Percentiles rank a stretch among this genome's conserved stretches.
phyloP scores from a whole-genome alignment of 37 sponge, comb jelly and placozoan genomes.

The Theonella swinhoei region DNA sequence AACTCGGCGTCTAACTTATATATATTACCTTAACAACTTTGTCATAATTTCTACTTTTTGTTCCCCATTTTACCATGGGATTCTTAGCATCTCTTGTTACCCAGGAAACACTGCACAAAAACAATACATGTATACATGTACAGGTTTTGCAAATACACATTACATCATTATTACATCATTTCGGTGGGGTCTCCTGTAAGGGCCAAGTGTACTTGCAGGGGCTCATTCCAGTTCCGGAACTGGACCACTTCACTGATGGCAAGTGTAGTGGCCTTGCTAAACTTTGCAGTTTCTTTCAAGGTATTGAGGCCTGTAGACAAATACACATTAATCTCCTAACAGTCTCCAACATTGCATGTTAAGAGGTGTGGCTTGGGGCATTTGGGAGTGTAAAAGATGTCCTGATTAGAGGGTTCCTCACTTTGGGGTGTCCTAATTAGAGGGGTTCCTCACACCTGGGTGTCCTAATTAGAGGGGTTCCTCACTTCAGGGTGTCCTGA shows the following conservation, averaged over 20 bases:
- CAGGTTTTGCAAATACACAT: neutral
- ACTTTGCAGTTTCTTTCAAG: neutral
- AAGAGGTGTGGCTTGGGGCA: too few relatives aligned
- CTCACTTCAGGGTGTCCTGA: too few relatives aligned
- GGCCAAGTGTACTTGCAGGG: constrained; percentile 59
- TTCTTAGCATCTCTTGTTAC: constrained; percentile 31
- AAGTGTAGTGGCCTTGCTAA: neutral
- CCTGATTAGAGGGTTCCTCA: too few relatives aligned
- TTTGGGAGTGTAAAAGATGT: too few relatives aligned
- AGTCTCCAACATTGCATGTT: too few relatives aligned
- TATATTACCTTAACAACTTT: too few relatives aligned
- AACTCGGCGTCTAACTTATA: too few relatives aligned
- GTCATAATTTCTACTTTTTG: neutral
- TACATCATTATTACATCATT: constrained; percentile 32
- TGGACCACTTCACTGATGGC: constrained; percentile 42
- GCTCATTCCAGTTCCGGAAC: constrained; percentile 62
- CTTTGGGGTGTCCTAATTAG: too few relatives aligned
- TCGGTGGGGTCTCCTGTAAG: constrained; percentile 15
- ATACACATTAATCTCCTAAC: too few relatives aligned
- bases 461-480: too few relatives aligned
- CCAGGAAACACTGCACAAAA: constrained; percentile 48
- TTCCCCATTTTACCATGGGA: constrained; percentile 40
- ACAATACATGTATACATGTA: neutral
- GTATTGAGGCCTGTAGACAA: neutral
- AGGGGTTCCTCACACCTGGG: too few relatives aligned